These are phyloP conservation scores for Rhabdornis inornatus DNA, from an alignment of 2,113 vertebrate species.

Conservation along the genomic window DNA sequence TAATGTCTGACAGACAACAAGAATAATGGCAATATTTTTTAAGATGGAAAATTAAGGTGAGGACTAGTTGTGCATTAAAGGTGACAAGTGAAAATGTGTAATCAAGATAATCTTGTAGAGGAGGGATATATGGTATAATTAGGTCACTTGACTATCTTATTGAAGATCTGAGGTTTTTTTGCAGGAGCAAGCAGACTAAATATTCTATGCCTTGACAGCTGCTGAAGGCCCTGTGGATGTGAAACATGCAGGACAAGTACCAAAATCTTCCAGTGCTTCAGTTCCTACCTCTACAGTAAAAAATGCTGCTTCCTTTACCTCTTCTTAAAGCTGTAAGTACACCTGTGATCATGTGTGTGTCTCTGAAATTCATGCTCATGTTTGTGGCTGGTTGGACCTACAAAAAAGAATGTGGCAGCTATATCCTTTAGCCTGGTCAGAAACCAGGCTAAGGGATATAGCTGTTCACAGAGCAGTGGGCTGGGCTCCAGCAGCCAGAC, in stretches of 20 bases:
- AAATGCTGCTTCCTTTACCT: not conserved
- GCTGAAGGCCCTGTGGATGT: not conserved
- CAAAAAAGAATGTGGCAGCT: not conserved
- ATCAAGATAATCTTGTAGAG: not conserved
- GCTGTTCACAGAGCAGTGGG: not conserved
- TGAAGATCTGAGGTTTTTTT: not conserved
- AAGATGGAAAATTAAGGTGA: not conserved
- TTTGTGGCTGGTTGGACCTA: not conserved
- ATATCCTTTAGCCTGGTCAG: not conserved
- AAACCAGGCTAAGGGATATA: no score
- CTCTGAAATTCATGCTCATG: not conserved
- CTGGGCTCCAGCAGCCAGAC: not conserved
- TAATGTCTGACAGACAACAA: not conserved
- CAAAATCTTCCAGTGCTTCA: not conserved
- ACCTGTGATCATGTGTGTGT: not conserved
- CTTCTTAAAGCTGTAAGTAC: not conserved
- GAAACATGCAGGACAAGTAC: not conserved
- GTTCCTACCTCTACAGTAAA: not conserved
- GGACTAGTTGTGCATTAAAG: not conserved
- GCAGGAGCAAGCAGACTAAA: not conserved
- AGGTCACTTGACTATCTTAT: not conserved
- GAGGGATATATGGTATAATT: not conserved
- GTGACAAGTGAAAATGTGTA: not conserved
- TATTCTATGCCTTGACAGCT: not conserved
- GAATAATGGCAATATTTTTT: not conserved